These are phyloP conservation scores for Amphibalanus amphitrite DNA, from an alignment of 1,140 invertebrate species.

Conservation along the genomic window DNA sequence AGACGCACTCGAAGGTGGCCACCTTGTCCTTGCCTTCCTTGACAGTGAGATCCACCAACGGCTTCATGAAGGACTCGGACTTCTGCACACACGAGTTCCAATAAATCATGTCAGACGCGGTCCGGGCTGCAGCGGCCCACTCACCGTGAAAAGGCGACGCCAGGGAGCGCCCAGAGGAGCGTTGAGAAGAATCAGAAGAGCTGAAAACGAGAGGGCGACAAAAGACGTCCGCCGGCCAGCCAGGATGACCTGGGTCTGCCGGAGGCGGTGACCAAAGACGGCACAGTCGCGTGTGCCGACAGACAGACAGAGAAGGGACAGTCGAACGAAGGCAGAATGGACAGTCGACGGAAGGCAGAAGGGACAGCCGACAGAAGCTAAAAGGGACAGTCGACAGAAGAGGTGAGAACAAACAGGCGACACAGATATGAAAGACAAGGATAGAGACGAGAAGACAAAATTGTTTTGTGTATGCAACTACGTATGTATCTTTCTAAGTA, in stretches of 20 bases:
- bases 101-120: neutral
- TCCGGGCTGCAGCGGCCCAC: neutral
- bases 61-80: constrained; percentile 85
- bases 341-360: neutral
- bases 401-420: neutral
- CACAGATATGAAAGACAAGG: neutral
- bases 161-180: no score
- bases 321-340: neutral
- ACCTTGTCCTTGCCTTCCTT: constrained; percentile 97
- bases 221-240: neutral
- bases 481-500: no score
- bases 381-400: neutral
- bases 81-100: constrained; percentile 48
- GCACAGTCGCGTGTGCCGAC: neutral
- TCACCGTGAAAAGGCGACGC: neutral
- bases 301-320: neutral
- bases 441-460: neutral
- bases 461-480: no score
- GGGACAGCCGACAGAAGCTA: neutral
- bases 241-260: no score
- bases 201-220: neutral
- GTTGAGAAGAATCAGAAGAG: neutral
- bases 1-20: constrained; percentile 70
- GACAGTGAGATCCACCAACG: constrained; percentile 78
- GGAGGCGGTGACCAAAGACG: no score